Conservation (phyloP, 2,113 vertebrate species). For the Edolisoma coerulescens region DNA sequence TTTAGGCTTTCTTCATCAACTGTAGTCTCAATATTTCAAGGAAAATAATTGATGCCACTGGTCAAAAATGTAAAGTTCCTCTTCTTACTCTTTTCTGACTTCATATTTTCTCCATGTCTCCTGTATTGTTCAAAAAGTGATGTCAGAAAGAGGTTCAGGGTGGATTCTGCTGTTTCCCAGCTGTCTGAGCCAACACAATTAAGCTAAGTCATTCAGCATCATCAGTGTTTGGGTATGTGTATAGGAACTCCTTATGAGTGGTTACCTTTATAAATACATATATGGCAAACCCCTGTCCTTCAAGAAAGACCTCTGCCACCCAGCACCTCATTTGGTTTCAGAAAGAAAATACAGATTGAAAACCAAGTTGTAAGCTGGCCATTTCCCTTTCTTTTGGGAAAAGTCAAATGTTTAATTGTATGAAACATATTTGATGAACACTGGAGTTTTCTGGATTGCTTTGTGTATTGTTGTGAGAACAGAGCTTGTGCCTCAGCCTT, state of each 20-base stretch:
- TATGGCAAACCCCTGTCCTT: background rate
- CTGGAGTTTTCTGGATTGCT: background rate
- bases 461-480: background rate
- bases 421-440: background rate
- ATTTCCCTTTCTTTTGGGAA: background rate
- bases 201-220: background rate
- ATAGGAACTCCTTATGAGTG: background rate
- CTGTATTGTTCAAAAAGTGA: background rate
- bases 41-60: background rate
- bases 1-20: background rate
- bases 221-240: background rate
- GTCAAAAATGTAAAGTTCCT: background rate
- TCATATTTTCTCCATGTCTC: background rate
- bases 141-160: background rate
- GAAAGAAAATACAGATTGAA: background rate
- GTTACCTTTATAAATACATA: background rate
- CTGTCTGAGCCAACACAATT: background rate
- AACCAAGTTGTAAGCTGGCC: background rate
- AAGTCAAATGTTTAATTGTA: background rate
- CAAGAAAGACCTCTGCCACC: background rate
- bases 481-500: background rate
- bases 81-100: background rate
- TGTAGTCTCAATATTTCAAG: background rate
- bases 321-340: background rate
- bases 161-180: background rate